Evolutionary conservation across 2,113 vertebrate species (phyloP).

Genomic region (Mustelus asterias): DNA sequence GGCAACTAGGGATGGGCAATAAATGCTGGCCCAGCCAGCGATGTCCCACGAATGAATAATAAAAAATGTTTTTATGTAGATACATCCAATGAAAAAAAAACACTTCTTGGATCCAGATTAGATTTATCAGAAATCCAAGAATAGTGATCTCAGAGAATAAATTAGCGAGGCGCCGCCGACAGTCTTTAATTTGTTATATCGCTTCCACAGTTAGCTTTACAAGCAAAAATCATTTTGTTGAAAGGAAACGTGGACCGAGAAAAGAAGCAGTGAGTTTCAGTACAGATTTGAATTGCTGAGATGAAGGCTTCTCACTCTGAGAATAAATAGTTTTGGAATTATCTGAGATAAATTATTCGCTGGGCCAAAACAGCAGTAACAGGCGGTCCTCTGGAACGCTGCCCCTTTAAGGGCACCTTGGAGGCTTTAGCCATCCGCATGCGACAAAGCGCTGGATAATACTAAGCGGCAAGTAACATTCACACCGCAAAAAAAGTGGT

Average conservation of each 20-base stretch:
- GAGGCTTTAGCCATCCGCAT: no score
- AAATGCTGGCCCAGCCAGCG: no score
- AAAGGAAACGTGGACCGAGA: constrained; percentile 13
- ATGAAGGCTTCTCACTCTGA: background rate
- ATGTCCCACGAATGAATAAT: no score
- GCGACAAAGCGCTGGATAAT: no score
- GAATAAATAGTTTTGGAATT: background rate
- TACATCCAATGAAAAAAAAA: background rate
- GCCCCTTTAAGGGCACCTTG: no score
- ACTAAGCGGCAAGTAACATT: background rate
- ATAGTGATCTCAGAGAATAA: background rate
- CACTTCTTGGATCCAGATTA: background rate
- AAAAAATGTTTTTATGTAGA: background rate
- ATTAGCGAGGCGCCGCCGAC: background rate
- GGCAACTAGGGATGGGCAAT: no score
- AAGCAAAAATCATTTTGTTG: background rate
- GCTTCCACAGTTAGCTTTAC: background rate
- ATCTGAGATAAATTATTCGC: background rate
- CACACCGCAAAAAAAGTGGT: background rate
- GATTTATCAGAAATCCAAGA: background rate
- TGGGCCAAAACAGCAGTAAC: background rate
- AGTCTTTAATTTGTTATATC: background rate
- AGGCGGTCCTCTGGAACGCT: no score
- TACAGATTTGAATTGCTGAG: background rate
- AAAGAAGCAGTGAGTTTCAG: background rate